Evolutionary conservation across 2,888 invertebrate species (phyloP), one percentile per base, ranked within the genome.

Genomic region (Noctua janthe): DNA sequence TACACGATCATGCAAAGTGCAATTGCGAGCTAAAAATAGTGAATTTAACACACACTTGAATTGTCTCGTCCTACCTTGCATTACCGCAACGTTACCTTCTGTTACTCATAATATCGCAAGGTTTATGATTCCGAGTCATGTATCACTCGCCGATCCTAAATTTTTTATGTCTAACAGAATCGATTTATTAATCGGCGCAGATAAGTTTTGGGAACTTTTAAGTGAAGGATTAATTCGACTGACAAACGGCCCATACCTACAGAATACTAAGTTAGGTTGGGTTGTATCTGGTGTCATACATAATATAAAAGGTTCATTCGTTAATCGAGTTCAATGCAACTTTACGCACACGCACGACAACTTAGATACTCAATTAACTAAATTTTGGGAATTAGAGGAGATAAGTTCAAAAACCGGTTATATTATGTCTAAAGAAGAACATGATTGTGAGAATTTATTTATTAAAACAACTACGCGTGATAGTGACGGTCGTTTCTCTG

Each of bases 191-290:
- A 71, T 71, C 8, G 70, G 47, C 8, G 70, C 70, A 29, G 70
- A 70, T 10, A 43, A 17, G 13, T 78, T 74, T 70, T 78, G 70
- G 70, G 70, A 74, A 29, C n/a, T 80, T 15, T 10, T 80, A 49
- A 20, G 51, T 71, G 20, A 71, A 29, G 71, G 51, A 35, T 35
- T 71, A 51, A 71, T 71, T 71, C 71, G 51, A 13, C 71, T 35
- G 6, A 51, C 49, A 13, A 71, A 29, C 29, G 51, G 51, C 51
- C 70, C 70, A 71, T 71, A 71, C 39, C 11, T 29, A 29, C 71
- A 75, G 47, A 66, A 67, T 20, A 51, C 75, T 1, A 80, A 70
- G 29, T 35, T 71, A 39, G 79, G 79, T 15, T 80, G 78, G 73
- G 67, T 69, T 43, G 67, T 69, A n/a, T 69, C 67, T 43, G 67